Conservation (phyloP, 2,113 vertebrate genomes). For the Willisornis vidua region DNA sequence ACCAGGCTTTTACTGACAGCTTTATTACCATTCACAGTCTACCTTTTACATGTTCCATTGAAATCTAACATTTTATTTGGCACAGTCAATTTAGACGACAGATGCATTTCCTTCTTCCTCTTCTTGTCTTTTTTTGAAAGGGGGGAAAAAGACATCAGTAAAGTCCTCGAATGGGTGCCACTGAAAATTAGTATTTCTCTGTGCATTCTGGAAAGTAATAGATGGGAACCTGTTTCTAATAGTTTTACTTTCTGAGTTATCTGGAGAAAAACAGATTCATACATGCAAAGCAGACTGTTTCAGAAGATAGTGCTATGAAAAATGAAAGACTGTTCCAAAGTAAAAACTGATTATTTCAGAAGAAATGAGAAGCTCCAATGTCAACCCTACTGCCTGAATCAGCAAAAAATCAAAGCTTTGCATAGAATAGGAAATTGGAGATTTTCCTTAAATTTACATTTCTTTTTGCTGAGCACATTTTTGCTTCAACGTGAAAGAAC, state of each 20-base stretch:
- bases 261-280: slow-evolving; percentile 82
- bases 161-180: slow-evolving; percentile 55
- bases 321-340: slow-evolving; percentile 80
- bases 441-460: slow-evolving; percentile 83
- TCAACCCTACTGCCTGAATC: slow-evolving; percentile 80
- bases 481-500: slow-evolving; percentile 77
- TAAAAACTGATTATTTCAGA: slow-evolving; percentile 80
- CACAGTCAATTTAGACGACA: slow-evolving; percentile 64
- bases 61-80: slow-evolving; percentile 57
- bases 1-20: not conserved
- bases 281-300: slow-evolving; percentile 80
- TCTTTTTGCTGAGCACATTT: slow-evolving; percentile 80
- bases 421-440: slow-evolving; percentile 79
- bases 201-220: slow-evolving; percentile 66
- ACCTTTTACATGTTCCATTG: slow-evolving; percentile 50
- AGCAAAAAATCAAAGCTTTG: slow-evolving; percentile 79
- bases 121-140: slow-evolving; percentile 51
- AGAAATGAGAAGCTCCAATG: slow-evolving; percentile 79
- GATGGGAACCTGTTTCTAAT: slow-evolving; percentile 72
- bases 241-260: slow-evolving; percentile 82
- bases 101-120: slow-evolving; percentile 51
- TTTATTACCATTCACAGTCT: slow-evolving; percentile 50
- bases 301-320: slow-evolving; percentile 77
- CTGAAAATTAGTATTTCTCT: slow-evolving; percentile 73
- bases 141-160: slow-evolving; percentile 54